Conservation (phyloP, 2,888 invertebrate genomes). For the Drosophila tripunctata region DNA sequence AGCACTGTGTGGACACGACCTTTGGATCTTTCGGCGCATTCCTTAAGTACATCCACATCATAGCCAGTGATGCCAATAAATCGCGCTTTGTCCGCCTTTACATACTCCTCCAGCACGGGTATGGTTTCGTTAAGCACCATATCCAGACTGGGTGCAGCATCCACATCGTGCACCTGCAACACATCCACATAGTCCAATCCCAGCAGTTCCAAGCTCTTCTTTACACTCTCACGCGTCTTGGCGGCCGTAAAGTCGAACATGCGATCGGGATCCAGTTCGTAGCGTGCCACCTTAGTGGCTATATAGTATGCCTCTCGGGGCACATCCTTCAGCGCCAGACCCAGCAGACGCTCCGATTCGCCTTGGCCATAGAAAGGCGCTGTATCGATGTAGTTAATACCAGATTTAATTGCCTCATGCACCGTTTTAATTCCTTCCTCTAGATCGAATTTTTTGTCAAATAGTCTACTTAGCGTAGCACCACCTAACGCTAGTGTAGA, state of each 20-base stretch:
- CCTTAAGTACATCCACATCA: constrained; percentile 89
- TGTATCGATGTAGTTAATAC: constrained; percentile 96
- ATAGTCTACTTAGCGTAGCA: constrained; percentile 89
- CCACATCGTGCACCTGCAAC: constrained; percentile 96
- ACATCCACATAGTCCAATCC: constrained; percentile 93
- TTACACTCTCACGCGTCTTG: constrained; percentile 90
- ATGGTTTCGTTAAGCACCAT: constrained; percentile 93
- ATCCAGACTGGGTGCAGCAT: constrained; percentile 92
- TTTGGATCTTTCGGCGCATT: constrained; percentile 88
- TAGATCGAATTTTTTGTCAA: constrained; percentile 87
- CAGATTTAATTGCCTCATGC: constrained; percentile 89
- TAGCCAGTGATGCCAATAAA: constrained; percentile 95
- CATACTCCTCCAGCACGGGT: constrained; percentile 91
- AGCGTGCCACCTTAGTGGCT: constrained; percentile 95
- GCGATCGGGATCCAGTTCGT: constrained; percentile 87
- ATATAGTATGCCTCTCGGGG: constrained; percentile 93
- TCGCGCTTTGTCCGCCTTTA: constrained; percentile 89
- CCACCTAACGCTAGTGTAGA: constrained; percentile 91
- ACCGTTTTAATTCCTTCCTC: constrained; percentile 87
- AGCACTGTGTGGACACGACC: constrained; percentile 83
- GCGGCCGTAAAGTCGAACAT: constrained; percentile 95
- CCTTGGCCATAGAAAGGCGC: constrained; percentile 97
- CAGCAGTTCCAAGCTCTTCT: constrained; percentile 89
- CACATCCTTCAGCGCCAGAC: constrained; percentile 91
- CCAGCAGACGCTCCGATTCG: constrained; percentile 92